Evolutionary conservation across 2,888 invertebrate genomes (phyloP).

Genomic region (Mesodorylaimus sp.): DNA sequence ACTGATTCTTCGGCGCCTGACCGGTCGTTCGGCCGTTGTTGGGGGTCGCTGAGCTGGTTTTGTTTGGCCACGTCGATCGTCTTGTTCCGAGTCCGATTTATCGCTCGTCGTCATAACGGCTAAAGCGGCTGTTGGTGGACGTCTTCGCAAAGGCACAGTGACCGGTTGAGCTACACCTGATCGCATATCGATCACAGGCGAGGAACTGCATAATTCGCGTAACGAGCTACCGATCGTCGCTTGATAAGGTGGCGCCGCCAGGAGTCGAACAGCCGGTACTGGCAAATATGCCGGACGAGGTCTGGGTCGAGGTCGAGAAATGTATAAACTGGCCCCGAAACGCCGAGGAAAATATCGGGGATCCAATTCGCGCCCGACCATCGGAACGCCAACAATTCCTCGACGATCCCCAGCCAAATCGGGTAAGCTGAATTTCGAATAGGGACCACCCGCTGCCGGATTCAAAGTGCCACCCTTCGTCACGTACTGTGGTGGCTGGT

Average conservation of each 20-base stretch:
- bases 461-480: too few relatives aligned
- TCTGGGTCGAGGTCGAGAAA: not conserved
- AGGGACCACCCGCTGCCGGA: too few relatives aligned
- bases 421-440: not conserved
- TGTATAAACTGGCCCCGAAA: too few relatives aligned
- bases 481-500: too few relatives aligned
- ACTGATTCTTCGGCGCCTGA: not conserved
- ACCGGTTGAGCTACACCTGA: not conserved
- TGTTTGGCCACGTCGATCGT: not conserved
- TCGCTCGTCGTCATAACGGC: too few relatives aligned
- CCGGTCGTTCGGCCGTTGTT: not conserved
- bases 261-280: not conserved
- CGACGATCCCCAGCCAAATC: not conserved
- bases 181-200: not conserved
- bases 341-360: too few relatives aligned
- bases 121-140: too few relatives aligned
- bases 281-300: not conserved
- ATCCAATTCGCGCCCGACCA: too few relatives aligned
- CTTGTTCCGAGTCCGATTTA: not conserved
- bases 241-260: too few relatives aligned
- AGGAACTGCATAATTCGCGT: not conserved
- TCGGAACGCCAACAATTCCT: too few relatives aligned
- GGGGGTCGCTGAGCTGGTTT: not conserved
- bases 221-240: not conserved
- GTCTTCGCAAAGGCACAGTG: not conserved